Evolutionary conservation across 2,797 vertebrate species (phyloP).

Genomic region (Chelmon rostratus): DNA sequence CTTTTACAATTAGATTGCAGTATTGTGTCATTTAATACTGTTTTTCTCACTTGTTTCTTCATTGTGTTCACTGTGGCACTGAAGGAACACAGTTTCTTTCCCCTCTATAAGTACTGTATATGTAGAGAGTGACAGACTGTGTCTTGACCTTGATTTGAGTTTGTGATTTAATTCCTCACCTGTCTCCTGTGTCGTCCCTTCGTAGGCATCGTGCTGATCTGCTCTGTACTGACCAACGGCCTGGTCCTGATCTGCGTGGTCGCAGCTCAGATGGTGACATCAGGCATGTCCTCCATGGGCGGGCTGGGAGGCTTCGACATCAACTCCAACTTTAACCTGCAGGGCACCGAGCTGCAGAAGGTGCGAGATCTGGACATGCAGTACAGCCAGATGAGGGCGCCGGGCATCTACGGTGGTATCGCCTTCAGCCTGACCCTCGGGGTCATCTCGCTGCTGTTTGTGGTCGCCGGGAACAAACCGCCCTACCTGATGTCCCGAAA

Average conservation of each 20-base stretch:
- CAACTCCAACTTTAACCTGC: constrained; percentile 86
- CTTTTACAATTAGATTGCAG: not conserved
- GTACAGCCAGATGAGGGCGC: constrained; percentile 92
- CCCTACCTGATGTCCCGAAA: constrained; percentile 78
- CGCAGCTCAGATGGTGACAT: constrained; percentile 85
- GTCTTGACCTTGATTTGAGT: too few species aligned
- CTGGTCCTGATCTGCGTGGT: constrained; percentile 91
- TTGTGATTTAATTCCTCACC: too few species aligned
- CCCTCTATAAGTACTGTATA: too few species aligned
- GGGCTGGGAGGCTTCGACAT: constrained; percentile 84
- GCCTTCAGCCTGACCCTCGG: constrained; percentile 85
- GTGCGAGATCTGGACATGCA: constrained; percentile 90
- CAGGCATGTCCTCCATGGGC: constrained; percentile 85
- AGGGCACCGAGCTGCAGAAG: constrained; percentile 89
- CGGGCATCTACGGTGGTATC: constrained; percentile 89
- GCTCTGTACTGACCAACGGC: constrained; percentile 85
- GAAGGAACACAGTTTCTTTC: not conserved
- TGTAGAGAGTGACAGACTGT: too few species aligned
- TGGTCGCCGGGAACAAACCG: constrained; percentile 87
- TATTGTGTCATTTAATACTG: not conserved
- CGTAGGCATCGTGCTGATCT: constrained; percentile 90
- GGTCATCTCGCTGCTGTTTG: constrained; percentile 88
- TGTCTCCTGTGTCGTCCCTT: not conserved
- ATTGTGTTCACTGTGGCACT: not conserved
- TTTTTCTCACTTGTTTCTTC: not conserved